Evolutionary conservation across 2,797 vertebrate species (phyloP), one percentile per base, ranked within the genome.

Genomic region (Lithobates pipiens): DNA sequence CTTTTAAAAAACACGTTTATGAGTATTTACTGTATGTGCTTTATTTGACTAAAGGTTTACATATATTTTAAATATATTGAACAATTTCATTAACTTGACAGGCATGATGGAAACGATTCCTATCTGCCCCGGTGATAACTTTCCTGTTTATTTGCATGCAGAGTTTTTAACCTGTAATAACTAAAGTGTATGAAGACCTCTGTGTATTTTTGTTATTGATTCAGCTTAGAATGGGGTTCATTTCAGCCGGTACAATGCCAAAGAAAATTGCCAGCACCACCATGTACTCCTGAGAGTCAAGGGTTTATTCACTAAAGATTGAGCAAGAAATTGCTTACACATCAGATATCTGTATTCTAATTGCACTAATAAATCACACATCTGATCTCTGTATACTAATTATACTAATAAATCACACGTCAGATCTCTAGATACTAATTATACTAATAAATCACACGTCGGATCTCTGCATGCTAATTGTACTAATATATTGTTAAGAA

Each of bases 381-480:
- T 72, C 74, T 77, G 79, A 86, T 86, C 85, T 86, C 75, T 36
- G 67, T 76, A 63, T 86, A 72, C 79, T 86, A 82, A 86, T 86
- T 86, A 86, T 77, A 76, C 79, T 82, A 86, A 86, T 77, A 82
- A 76, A 77, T 57, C 39, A 68, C 71, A 27, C 25, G 80, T 77
- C 74, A 71, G 79, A 86, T 86, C 85, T 82, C 85, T 23, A 82
- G 79, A 86, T 82, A 82, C 79, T 86, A 82, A 86, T 86, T 86
- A 86, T 71, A 77, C 34, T 69, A 69, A 21, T 23, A n/a, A 76
- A 77, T 57, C 39, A 72, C 67, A 21, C 50, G 82, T 72, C 54
- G 76, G 79, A 86, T 86, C 85, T 77, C 65, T 39, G 73, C 63
- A 77, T 86, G 36, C 79, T 86, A 77, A 86, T 86, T 82, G 76